phyloP scores from a whole-genome alignment of 2,888 invertebrate species.

The Gandaritis pyraliata region DNA sequence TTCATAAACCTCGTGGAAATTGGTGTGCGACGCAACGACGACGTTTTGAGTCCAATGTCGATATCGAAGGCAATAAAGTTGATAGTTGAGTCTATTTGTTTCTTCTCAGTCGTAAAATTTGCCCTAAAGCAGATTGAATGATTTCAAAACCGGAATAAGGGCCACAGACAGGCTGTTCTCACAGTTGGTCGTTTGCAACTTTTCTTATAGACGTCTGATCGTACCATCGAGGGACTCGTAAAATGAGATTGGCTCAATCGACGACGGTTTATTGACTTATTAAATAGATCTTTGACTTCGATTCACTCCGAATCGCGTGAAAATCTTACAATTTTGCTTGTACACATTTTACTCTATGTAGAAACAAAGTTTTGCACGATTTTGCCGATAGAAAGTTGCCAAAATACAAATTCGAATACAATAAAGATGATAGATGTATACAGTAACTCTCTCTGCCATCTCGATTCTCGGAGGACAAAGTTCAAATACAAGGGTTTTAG shows the following conservation, averaged over 20 bases:
- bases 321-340: conserved; percentile 55
- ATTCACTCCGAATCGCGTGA: conserved; percentile 54
- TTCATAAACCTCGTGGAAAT: conserved; percentile 46
- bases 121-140: conserved; percentile 48
- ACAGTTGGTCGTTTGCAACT: conserved; percentile 60
- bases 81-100: conserved; percentile 40
- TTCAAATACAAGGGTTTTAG: conserved; percentile 27
- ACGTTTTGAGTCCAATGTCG: conserved; percentile 22
- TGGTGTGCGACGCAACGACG: conserved; percentile 37
- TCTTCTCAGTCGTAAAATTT: conserved; percentile 41
- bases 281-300: conserved; percentile 75
- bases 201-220: conserved; percentile 66
- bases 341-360: conserved; percentile 38
- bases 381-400: conserved; percentile 19
- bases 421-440: conserved; percentile 29
- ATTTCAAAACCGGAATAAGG: conserved; percentile 52
- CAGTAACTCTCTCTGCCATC: conserved; percentile 22
- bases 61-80: conserved; percentile 26
- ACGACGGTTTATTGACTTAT: conserved; percentile 78
- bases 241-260: conserved; percentile 79
- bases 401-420: conserved; percentile 23
- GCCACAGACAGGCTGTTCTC: conserved; percentile 54
- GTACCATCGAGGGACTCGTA: conserved; percentile 72
- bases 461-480: conserved; percentile 22
- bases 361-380: conserved; percentile 15